Percentiles rank a stretch among this genome's conserved stretches.
phyloP scores from a whole-genome alignment of 2,113 vertebrate species.

The Oryzias celebensis region DNA sequence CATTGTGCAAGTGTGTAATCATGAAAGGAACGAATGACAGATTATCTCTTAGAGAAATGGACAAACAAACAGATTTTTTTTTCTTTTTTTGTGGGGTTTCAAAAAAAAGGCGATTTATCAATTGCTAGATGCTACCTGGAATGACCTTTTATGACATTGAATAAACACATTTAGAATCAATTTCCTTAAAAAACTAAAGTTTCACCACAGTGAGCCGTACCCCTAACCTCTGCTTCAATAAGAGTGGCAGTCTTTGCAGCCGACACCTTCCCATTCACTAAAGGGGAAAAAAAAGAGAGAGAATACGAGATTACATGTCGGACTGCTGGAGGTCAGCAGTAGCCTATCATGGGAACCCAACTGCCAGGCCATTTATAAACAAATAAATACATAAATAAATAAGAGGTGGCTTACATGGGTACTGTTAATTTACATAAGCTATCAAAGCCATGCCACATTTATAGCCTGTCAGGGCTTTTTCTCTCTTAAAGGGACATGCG shows the following conservation, averaged over 20 bases:
- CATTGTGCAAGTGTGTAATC: conserved; percentile 31
- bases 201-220: conserved; percentile 57
- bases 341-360: conserved; percentile 40
- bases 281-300: conserved; percentile 40
- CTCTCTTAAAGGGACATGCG: conserved; percentile 83
- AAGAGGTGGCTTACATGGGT: conserved; percentile 63
- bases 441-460: conserved; percentile 74
- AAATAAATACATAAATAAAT: conserved; percentile 34
- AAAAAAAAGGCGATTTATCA: conserved; percentile 35
- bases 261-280: conserved; percentile 35
- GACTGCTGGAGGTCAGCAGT: conserved; percentile 42
- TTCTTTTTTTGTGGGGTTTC: conserved; percentile 19
- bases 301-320: conserved; percentile 31
- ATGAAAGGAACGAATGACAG: conserved; percentile 29
- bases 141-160: conserved; percentile 41
- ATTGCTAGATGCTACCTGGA: conserved; percentile 54
- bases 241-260: conserved; percentile 35
- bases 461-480: conserved; percentile 54
- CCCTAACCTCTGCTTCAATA: conserved; percentile 26
- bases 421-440: conserved; percentile 70
- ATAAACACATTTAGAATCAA: conserved; percentile 14
- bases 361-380: conserved; percentile 46
- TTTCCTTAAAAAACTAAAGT: conserved; percentile 37
- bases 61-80: conserved; percentile 50
- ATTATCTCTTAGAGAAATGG: conserved; percentile 44